Conservation (phyloP, 2,113 vertebrate species). For the Neolamprologus fasciatus region DNA sequence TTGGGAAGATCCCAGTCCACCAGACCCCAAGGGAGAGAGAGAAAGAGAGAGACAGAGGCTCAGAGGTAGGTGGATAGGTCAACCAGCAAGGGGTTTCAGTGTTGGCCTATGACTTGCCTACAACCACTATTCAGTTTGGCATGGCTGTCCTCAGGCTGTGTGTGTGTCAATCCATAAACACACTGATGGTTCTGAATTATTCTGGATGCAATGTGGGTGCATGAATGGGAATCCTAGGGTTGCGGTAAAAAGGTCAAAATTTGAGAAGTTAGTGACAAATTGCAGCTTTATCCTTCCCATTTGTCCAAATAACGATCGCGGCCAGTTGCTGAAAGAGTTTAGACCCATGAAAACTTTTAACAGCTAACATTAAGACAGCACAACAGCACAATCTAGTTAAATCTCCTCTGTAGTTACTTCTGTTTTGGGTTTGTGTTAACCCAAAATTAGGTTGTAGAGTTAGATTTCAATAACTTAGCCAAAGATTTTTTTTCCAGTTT, state of each 20-base stretch:
- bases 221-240: neutral
- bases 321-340: neutral
- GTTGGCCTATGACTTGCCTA: constrained; percentile 15
- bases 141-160: neutral
- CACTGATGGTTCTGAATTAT: neutral
- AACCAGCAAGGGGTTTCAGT: constrained; percentile 15
- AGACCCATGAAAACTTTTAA: neutral
- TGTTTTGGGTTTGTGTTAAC: neutral
- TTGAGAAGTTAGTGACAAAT: constrained; percentile 65
- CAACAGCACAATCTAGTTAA: neutral
- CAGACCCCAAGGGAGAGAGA: constrained; percentile 13
- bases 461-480: neutral
- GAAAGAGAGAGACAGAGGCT: neutral
- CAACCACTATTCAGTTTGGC: neutral
- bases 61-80: constrained; percentile 14
- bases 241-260: constrained; percentile 59
- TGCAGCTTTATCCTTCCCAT: constrained; percentile 47
- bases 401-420: neutral
- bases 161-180: neutral
- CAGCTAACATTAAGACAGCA: neutral
- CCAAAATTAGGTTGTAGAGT: neutral
- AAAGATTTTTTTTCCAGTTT: neutral
- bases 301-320: neutral
- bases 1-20: constrained; percentile 17
- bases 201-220: neutral